Evolutionary conservation across 1,140 invertebrate species (phyloP).

Genomic region (Lepidurus apus): DNA sequence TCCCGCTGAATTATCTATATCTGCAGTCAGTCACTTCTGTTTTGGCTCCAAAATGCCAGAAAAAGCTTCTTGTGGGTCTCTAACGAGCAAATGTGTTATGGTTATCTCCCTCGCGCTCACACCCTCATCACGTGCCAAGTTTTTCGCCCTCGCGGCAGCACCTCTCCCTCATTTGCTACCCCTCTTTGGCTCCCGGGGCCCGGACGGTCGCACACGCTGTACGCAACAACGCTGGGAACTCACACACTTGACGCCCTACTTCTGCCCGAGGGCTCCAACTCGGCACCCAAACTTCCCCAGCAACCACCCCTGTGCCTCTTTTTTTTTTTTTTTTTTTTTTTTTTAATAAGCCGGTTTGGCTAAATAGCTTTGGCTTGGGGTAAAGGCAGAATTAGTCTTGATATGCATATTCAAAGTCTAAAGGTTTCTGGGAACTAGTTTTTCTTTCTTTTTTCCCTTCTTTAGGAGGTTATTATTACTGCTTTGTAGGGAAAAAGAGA

Average conservation of each 20-base stretch:
- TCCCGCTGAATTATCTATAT: background rate
- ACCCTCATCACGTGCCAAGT: background rate
- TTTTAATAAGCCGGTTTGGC: background rate
- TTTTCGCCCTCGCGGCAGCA: background rate
- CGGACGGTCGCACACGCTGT: background rate
- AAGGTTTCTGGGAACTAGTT: no score
- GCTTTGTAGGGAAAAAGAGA: no score
- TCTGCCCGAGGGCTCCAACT: background rate
- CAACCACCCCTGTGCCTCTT: background rate
- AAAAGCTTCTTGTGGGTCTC: background rate
- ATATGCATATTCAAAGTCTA: no score
- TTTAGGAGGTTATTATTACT: no score
- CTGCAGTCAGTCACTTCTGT: background rate
- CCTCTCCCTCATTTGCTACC: background rate
- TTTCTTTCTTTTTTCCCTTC: no score
- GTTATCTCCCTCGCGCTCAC: background rate
- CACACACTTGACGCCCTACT: background rate
- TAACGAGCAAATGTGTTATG: background rate
- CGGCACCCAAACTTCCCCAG: background rate
- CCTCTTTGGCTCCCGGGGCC: background rate
- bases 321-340: background rate
- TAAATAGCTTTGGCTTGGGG: background rate
- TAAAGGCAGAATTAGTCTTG: no score
- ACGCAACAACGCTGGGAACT: conserved; percentile 6
- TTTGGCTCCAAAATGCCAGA: background rate